phyloP scores from a whole-genome alignment of 2,888 invertebrate species.

The Melanotus villosus region DNA sequence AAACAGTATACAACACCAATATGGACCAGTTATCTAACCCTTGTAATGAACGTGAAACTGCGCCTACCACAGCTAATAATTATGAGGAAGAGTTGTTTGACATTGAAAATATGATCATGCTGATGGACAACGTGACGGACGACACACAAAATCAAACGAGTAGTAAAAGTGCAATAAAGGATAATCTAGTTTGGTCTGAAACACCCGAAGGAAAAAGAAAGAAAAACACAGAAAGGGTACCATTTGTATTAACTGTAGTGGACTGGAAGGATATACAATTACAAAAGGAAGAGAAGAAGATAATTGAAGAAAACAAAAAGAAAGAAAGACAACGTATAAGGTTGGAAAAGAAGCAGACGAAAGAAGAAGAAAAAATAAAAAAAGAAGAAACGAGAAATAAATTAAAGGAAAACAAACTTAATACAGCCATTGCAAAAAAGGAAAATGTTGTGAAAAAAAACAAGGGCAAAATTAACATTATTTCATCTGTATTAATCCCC shows the following conservation, averaged over 20 bases:
- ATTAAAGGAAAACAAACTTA: constrained; percentile 1
- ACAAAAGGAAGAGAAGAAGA: neutral
- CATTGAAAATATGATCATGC: neutral
- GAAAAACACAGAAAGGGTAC: neutral
- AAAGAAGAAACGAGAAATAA: neutral
- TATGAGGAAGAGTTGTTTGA: neutral
- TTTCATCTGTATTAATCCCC: neutral
- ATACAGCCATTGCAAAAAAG: neutral
- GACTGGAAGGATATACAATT: neutral
- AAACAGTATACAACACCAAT: neutral
- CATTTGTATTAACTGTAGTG: neutral
- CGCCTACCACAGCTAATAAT: neutral
- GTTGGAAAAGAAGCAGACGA: neutral
- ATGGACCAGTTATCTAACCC: neutral
- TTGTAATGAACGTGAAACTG: neutral
- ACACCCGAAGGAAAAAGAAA: constrained; percentile 7
- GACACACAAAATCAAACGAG: neutral
- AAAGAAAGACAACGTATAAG: neutral
- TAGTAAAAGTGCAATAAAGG: neutral
- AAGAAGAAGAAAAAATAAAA: neutral
- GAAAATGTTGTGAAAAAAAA: neutral
- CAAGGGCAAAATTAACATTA: constrained; percentile 3
- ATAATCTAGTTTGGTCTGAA: neutral
- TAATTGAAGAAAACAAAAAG: neutral
- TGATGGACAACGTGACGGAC: neutral